Base-by-base conservation (phyloP, 1,140 invertebrate species). In the Lethrus apterus region DNA sequence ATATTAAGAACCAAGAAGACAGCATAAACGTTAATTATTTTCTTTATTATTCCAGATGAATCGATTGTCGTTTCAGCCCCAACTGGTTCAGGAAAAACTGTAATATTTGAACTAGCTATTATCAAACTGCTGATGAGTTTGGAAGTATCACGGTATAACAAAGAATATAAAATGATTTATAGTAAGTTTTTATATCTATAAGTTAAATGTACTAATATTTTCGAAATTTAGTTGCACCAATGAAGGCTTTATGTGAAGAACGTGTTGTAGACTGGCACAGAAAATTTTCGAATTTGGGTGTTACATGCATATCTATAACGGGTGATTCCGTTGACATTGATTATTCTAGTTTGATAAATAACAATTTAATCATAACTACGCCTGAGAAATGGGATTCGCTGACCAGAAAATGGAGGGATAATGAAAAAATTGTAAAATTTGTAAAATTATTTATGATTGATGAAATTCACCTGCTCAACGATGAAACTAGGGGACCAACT, bases 341-440 rank as follows among this genome's bases (percentile, higher is more conserved):
- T 53, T 75, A 79, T 48, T 65, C 65, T 26, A 65, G 68, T 34
- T 48, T 77, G 29, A 60, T 66, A 36, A 51, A 52, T 53, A 55
- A 59, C 33, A 72, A 74, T 55, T 66, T 90, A 23, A 82, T 90
- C 52, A 73, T 88, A 49, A 87, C 86, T 9, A 91, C 87, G 3
- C 86, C 87, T 5, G 86, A 89, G 66, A 89, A 89, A 69, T 89
- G 84, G 84, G 86, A 90, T 62, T 80, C 80, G 45, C 58, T 89
- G 31, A 89, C 84, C 0, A 70, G 86, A 49, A 73, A 75, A 51
- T 87, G 81, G 81, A 76, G 72, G 53, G 78, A 83, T 50, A 75
- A 83, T 54, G 70, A 67, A 46, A 58, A 66, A 24, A 54, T 86
- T 14, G 73, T 86, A 15, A 68, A 78, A 52, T 62, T 73, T 1